These are phyloP conservation scores for Clinocottus analis DNA, from an alignment of 2,113 vertebrate genomes.

Conservation along the genomic window DNA sequence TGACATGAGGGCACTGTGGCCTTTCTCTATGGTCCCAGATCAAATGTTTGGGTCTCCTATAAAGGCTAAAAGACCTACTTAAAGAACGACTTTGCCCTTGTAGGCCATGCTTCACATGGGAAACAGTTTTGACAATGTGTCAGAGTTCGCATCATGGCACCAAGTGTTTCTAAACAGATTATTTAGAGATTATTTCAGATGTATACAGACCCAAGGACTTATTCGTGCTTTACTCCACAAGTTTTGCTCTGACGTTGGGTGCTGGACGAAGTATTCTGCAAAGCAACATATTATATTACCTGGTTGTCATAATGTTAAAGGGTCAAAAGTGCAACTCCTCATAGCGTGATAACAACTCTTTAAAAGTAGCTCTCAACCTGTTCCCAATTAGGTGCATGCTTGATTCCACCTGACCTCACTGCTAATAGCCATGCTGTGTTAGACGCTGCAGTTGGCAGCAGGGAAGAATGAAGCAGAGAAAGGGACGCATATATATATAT, in stretches of 20 bases:
- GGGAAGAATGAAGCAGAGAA: constrained; percentile 10
- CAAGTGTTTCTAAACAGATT: too few species aligned
- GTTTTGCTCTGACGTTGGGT: background rate
- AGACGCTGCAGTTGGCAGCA: constrained; percentile 22
- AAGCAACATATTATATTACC: constrained; percentile 12
- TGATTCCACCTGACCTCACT: constrained; percentile 42
- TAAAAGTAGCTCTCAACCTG: constrained; percentile 42
- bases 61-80: background rate
- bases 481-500: background rate
- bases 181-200: background rate
- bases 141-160: too few species aligned
- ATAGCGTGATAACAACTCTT: constrained; percentile 38
- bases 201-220: background rate
- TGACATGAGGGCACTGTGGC: background rate
- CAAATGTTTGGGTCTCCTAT: background rate
- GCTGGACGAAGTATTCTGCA: background rate
- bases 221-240: background rate
- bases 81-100: background rate
- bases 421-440: constrained; percentile 36
- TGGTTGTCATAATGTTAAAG: constrained; percentile 14
- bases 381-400: constrained; percentile 44
- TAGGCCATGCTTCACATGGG: background rate
- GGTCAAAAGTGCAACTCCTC: constrained; percentile 28
- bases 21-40: background rate
- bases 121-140: too few species aligned